Evolutionary conservation across 1,140 invertebrate genomes (phyloP), one percentile per base, ranked within the genome.

Genomic region (Phortica variegata): DNA sequence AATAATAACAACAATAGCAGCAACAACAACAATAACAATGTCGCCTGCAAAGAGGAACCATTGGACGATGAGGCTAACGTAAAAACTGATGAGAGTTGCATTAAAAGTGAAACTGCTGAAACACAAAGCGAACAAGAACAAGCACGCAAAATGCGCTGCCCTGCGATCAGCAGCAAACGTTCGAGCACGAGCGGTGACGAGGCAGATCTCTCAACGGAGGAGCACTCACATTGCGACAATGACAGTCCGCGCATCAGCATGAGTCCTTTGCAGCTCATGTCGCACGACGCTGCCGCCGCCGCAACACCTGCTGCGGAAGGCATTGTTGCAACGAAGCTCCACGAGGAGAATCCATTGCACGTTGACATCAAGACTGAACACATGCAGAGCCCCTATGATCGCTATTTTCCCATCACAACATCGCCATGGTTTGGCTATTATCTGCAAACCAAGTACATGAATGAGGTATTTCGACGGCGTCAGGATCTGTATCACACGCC

Each of bases 391-490:
- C 81, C 84, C 2, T 78, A 80, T 59, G 78, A 83, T 65, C 63
- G 80, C 39, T 78, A 82, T 41, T 83, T 84, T 19, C 79, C 84
- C 6, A 83, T 85, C 2, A n/a, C n/a, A 33, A 83, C 84, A 0
- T 84, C 84, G 12, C 81, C 84, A 0, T 59, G 85, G 50, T 87
- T 87, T 66, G 85, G 86, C 61, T 84, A 85, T 52, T 88, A 87
- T 71, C 77, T 89, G 47, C 84, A 87, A 54, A 82, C 83, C 45
- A 88, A 87, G 78, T 87, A 87, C 78, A 80, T 88, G 65, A 85
- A 86, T 3, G 85, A 87, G 54, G 79, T 84, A 19, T 83, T 83
- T 54, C 79, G 83, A 2, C 77, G 83, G 43, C 79, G 87, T 36
- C 88, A 86, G 58, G 86, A 88, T 69, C 89, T 88, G 13, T 88